Evolutionary conservation across 1,140 invertebrate genomes (phyloP).

Genomic region (Copidosoma floridanum): DNA sequence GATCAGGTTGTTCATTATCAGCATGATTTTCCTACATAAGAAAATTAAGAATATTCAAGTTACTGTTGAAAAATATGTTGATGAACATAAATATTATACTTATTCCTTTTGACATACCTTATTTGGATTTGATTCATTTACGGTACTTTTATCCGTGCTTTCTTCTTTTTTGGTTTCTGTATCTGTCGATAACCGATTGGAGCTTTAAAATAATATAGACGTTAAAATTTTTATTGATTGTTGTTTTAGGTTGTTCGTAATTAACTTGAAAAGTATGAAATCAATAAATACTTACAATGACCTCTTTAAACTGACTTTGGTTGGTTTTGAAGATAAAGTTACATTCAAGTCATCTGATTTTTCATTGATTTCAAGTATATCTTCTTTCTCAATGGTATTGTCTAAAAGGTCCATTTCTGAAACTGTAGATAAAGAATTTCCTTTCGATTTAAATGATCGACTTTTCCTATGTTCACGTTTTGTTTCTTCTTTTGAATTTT

Average conservation of each 20-base stretch:
- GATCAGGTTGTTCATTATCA: slow-evolving; percentile 37
- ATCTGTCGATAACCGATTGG: slow-evolving; percentile 32
- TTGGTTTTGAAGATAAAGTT: slow-evolving; percentile 37
- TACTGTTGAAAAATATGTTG: background rate
- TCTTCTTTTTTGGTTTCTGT: slow-evolving; percentile 32
- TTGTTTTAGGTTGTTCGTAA: background rate
- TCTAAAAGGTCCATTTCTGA: slow-evolving; percentile 25
- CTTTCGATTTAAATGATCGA: background rate
- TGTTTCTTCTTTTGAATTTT: slow-evolving; percentile 7
- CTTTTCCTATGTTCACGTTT: background rate
- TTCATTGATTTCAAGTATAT: slow-evolving; percentile 27
- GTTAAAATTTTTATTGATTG: slow-evolving; percentile 5
- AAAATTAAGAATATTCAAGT: background rate
- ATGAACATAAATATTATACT: background rate
- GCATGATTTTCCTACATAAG: slow-evolving; percentile 46
- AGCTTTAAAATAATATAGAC: slow-evolving; percentile 32
- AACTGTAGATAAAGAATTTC: slow-evolving; percentile 2
- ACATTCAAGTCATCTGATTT: slow-evolving; percentile 28
- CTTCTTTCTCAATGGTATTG: slow-evolving; percentile 21
- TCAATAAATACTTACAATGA: slow-evolving; percentile 46
- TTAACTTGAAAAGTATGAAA: too few species aligned
- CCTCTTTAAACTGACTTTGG: slow-evolving; percentile 52
- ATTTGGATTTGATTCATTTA: slow-evolving; percentile 36
- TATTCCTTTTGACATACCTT: slow-evolving; percentile 33
- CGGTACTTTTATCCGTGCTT: slow-evolving; percentile 27